Evolutionary conservation across 2,888 invertebrate species (phyloP).

Genomic region (Apamea epomidion): DNA sequence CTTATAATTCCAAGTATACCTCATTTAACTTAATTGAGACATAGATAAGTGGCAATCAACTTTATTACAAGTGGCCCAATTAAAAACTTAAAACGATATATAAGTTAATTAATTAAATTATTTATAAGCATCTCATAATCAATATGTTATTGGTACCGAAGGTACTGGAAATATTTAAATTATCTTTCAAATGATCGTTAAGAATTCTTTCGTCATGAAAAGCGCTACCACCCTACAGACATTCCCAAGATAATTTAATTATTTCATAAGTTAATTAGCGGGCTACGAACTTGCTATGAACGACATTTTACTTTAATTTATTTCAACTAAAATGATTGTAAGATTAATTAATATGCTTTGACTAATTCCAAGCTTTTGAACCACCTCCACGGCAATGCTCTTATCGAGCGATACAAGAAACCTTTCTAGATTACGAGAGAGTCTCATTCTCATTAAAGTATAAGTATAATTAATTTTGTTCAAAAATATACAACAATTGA

Average conservation of each 20-base stretch:
- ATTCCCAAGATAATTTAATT: slow-evolving; percentile 49
- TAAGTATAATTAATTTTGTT: not conserved
- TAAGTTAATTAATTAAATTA: slow-evolving; percentile 70
- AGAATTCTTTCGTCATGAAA: slow-evolving; percentile 43
- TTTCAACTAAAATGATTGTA: slow-evolving; percentile 1
- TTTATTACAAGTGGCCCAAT: slow-evolving; percentile 72
- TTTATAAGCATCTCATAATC: slow-evolving; percentile 69
- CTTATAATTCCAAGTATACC: slow-evolving; percentile 64
- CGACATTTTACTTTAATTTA: slow-evolving; percentile 11
- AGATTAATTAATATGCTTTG: slow-evolving; percentile 10
- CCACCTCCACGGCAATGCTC: not conserved
- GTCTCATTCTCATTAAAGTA: not conserved
- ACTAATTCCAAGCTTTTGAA: slow-evolving; percentile 13
- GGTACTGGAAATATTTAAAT: slow-evolving; percentile 47
- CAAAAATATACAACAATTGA: not conserved
- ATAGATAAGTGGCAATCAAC: slow-evolving; percentile 73
- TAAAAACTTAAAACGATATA: slow-evolving; percentile 68
- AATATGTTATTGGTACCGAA: slow-evolving; percentile 60
- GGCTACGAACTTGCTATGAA: slow-evolving; percentile 8
- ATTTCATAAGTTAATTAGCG: slow-evolving; percentile 49
- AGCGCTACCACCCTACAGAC: slow-evolving; percentile 47
- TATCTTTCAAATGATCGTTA: slow-evolving; percentile 47
- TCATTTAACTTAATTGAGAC: slow-evolving; percentile 73
- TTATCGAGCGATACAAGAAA: not conserved
- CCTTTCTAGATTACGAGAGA: not conserved